These are phyloP conservation scores for Pimephales promelas DNA, from an alignment of 2,113 vertebrate genomes.

Conservation along the genomic window DNA sequence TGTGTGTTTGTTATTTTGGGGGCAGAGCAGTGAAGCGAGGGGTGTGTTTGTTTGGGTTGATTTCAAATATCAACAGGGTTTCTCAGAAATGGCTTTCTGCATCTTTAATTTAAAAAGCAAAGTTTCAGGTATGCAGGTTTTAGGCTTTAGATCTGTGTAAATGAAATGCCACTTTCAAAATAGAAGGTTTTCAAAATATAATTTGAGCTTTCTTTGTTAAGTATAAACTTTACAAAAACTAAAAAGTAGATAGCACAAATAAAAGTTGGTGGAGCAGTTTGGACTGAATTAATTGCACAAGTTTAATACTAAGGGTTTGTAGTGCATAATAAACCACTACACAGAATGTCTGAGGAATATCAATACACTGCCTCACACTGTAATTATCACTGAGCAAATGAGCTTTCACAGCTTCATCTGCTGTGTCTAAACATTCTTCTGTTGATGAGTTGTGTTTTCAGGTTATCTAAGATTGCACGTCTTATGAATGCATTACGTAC, in stretches of 20 bases:
- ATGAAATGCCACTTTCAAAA: neutral
- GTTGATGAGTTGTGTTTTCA: constrained; percentile 5
- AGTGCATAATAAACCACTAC: neutral
- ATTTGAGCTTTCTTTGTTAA: neutral
- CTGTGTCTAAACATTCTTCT: constrained; percentile 12
- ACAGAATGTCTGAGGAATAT: neutral
- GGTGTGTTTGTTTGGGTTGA: too few relatives aligned
- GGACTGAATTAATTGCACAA: neutral
- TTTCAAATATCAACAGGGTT: too few relatives aligned
- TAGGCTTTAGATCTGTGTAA: neutral
- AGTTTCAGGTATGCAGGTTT: neutral
- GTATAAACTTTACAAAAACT: neutral
- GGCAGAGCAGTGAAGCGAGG: too few relatives aligned
- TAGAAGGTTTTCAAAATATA: neutral
- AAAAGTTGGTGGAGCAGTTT: neutral
- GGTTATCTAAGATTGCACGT: neutral
- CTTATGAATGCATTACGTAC: neutral
- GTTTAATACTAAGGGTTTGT: neutral
- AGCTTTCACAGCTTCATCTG: constrained; percentile 11
- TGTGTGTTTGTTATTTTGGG: too few relatives aligned
- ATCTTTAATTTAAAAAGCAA: neutral
- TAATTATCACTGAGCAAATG: neutral
- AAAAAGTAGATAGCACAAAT: neutral
- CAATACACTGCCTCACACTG: neutral
- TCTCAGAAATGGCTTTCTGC: too few relatives aligned